Evolutionary conservation across 2,888 invertebrate genomes (phyloP).

Genomic region (Fragum whitleyi): DNA sequence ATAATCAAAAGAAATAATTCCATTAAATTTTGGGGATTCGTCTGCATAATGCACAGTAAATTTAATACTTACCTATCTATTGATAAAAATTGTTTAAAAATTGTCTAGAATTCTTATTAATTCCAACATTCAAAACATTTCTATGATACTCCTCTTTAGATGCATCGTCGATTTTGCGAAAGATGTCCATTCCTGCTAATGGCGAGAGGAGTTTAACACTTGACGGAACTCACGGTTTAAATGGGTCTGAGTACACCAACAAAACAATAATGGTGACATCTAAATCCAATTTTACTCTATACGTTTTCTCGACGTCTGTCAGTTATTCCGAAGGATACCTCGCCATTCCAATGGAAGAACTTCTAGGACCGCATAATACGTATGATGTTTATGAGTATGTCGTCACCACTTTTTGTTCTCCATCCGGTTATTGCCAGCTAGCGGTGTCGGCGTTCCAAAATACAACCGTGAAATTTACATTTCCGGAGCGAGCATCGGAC

Average conservation of each 20-base stretch:
- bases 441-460: slow-evolving; percentile 38
- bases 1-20: too few species aligned
- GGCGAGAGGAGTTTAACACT: not conserved
- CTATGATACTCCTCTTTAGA: not conserved
- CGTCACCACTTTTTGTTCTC: slow-evolving; percentile 51
- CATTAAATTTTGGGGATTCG: too few species aligned
- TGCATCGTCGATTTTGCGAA: too few species aligned
- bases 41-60: too few species aligned
- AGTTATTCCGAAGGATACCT: slow-evolving; percentile 45
- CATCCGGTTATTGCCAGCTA: slow-evolving; percentile 54
- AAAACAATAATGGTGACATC: slow-evolving; percentile 41
- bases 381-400: slow-evolving; percentile 29
- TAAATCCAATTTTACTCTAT: slow-evolving; percentile 17
- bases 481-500: not conserved
- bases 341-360: slow-evolving; percentile 36
- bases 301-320: slow-evolving; percentile 34
- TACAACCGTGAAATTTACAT: not conserved
- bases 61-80: too few species aligned
- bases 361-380: slow-evolving; percentile 3
- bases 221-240: slow-evolving; percentile 3
- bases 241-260: slow-evolving; percentile 45
- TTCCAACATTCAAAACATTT: too few species aligned
- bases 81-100: too few species aligned
- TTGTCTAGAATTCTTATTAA: too few species aligned
- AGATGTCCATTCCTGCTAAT: not conserved